Base-by-base conservation (phyloP, 2,888 invertebrate species). In the Pilophorus perplexus region DNA sequence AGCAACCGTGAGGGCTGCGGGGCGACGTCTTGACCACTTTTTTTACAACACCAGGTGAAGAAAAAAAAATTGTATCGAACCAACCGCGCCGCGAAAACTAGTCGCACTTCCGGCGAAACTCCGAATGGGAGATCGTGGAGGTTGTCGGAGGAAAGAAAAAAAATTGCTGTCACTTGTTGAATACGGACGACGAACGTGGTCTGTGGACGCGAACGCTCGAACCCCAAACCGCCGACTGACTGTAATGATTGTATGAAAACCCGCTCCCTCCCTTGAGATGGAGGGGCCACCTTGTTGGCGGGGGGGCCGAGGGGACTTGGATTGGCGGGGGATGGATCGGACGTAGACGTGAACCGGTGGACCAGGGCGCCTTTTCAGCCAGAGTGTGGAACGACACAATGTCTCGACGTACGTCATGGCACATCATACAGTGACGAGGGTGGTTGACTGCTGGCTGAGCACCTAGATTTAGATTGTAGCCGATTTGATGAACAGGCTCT, bases 11-110 rank as follows among this genome's bases (percentile, higher is more conserved):
- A 38, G 14, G 52, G 40, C 52, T 64, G 50, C 62, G 62, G 62
- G 62, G 62, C 62, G 62, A 62, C 62, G 62, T 62, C 62, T 62
- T 62, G 62, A 62, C 62, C 62, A 62, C 62, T 62, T 62, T 44
- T 28, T 46, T 27, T 10, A 44, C 44, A 27, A 62, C 62, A n/a
- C n/a, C 28, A 37, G 37, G 40, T 25, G 62, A 20, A 20, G 25
- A 62, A 46, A 62, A 62, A 20, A 37, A 55, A 20, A 10, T 37
- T 22, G 22, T 14, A n/a, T 22, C 14, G 28, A 3, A 6, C 4
- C 12, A 28, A 28, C n/a, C 6, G 6, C 37, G 6, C 37, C 8
- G 10, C 37, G 37, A 10, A 33, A 33, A 33, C 10, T 10, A 33
- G 6, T 6, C 37, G 37, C 37, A 33, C 37, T 33, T 10, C 37